These are phyloP conservation scores for Amiota minor DNA, from an alignment of 2,888 invertebrate genomes.

Conservation along the genomic window DNA sequence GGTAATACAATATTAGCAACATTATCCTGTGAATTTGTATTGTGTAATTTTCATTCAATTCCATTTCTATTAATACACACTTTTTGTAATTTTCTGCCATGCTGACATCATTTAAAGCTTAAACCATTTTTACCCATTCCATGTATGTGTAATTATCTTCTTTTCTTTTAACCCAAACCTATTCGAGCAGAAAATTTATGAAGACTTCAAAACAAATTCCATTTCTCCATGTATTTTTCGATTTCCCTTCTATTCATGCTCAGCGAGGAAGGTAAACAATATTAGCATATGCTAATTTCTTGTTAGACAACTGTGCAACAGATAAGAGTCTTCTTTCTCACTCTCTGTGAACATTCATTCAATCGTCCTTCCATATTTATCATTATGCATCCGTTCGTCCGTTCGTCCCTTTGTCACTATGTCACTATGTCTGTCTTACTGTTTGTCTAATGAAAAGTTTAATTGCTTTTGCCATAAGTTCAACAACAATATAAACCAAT, in stretches of 20 bases:
- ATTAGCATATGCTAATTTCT: constrained; percentile 26
- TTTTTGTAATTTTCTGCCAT: constrained; percentile 4
- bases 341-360: background rate
- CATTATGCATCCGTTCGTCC: background rate
- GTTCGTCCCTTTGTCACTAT: background rate
- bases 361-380: background rate
- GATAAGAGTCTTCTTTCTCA: background rate
- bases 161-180: background rate
- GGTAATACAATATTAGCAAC: too few relatives aligned
- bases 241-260: constrained; percentile 2
- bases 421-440: background rate
- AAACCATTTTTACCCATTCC: background rate
- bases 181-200: constrained; percentile 13
- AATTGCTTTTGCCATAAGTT: constrained; percentile 16
- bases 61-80: too few relatives aligned
- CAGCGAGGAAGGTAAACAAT: constrained; percentile 8
- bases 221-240: background rate
- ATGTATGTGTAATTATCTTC: background rate
- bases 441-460: constrained; percentile 22
- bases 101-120: background rate
- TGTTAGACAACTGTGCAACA: background rate
- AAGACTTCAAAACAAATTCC: background rate
- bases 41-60: too few relatives aligned
- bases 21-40: too few relatives aligned
- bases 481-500: too few relatives aligned